phyloP scores from a whole-genome alignment of 2,113 vertebrate species.

The Ictalurus punctatus region DNA sequence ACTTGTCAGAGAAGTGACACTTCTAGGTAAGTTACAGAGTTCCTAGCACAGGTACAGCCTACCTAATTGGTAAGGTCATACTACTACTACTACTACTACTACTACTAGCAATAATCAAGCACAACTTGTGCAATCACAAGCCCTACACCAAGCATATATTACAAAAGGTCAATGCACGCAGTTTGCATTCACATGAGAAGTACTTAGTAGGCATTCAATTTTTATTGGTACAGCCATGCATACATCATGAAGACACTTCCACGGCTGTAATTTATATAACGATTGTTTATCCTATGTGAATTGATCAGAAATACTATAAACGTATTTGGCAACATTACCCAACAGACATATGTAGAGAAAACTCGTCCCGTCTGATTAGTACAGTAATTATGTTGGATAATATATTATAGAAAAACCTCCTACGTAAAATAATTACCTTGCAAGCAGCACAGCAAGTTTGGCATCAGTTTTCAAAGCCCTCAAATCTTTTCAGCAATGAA shows the following conservation, averaged over 20 bases:
- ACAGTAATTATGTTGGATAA: slow-evolving; percentile 2
- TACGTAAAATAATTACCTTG: neutral
- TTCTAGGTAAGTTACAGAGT: neutral
- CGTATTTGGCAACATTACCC: neutral
- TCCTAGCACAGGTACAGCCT: neutral
- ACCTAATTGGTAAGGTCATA: neutral
- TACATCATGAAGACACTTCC: neutral
- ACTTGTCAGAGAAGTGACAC: neutral
- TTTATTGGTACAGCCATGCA: neutral
- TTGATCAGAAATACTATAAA: neutral
- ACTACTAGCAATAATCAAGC: neutral
- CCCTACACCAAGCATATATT: neutral
- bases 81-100: neutral
- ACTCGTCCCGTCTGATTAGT: neutral
- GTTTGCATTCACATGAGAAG: neutral
- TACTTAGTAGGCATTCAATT: neutral
- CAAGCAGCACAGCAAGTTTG: neutral
- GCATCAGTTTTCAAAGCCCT: too few relatives aligned
- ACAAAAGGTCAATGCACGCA: neutral
- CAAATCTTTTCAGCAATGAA: neutral
- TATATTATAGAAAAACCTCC: neutral
- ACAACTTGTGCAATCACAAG: neutral
- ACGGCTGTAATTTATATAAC: neutral
- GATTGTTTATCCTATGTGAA: neutral
- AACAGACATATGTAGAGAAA: neutral